Evolutionary conservation across 1,140 invertebrate species (phyloP), one percentile per base, ranked within the genome.

Genomic region (Brachionus manjavacas): DNA sequence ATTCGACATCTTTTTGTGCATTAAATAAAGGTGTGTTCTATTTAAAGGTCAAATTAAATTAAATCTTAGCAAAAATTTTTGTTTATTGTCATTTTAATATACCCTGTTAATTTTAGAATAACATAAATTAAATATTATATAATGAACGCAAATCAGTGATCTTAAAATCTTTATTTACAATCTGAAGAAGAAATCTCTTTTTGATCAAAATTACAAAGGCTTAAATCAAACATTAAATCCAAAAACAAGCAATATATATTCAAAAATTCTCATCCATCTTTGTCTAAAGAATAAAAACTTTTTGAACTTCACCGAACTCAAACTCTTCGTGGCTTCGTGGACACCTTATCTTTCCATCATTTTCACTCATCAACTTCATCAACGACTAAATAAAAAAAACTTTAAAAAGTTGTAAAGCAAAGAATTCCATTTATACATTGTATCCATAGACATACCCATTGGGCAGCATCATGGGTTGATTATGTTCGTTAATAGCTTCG

Each of bases 361-460:
- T 93, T 86, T 92, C 91, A 87, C 95, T 94, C 93, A 97, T 96
- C 88, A 94, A 92, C 86, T 93, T 92, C 23, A 96, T 89, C 14
- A 94, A 92, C 94, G 95, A 89, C 85, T 7, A 35, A 35, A 35
- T 6, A 84, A 88, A 87, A 85, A 70, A 85, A 14, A 72, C n/a
- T n/a, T n/a, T n/a, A n/a, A n/a, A n/a, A n/a, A n/a, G n/a, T n/a
- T n/a, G n/a, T n/a, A n/a, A n/a, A n/a, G n/a, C n/a, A n/a, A n/a
- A n/a, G n/a, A n/a, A n/a, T 25, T 76, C 12, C 3, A 35, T 23
- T 31, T 20, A 4, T 72, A 95, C 95, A 91, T 94, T 92, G 90
- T 95, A 94, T n/a, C 97, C 96, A 90, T 98, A 98, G 72, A 98
- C 95, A 90, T 96, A 94, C 81, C 96, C 96, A 91, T 99, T 99